These are phyloP conservation scores for Cricetomys ansorgei DNA, from an alignment of 2,113 vertebrate genomes.

Conservation along the genomic window DNA sequence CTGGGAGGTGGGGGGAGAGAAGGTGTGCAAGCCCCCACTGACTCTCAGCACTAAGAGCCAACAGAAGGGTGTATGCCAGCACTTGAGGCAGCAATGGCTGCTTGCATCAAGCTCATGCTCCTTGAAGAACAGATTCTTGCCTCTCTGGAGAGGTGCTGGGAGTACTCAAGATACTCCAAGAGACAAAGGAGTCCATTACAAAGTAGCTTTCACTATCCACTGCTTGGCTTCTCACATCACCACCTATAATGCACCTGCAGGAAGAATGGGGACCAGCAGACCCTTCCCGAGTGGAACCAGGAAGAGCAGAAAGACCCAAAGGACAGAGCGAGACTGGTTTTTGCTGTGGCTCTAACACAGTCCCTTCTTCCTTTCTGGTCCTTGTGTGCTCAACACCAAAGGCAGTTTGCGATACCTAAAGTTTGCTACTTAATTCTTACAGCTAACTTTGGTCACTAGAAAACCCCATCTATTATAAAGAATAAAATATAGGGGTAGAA, in stretches of 20 bases:
- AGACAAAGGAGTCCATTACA: not conserved
- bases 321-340: not conserved
- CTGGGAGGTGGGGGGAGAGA: no score
- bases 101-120: not conserved
- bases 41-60: not conserved
- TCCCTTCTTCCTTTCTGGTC: not conserved
- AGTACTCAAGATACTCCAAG: slow-evolving; percentile 34
- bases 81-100: not conserved
- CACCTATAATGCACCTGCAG: not conserved
- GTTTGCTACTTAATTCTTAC: not conserved
- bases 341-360: not conserved
- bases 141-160: not conserved
- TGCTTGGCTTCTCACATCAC: not conserved
- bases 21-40: not conserved
- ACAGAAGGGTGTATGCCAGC: not conserved
- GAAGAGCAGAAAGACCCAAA: not conserved
- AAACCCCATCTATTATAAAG: not conserved
- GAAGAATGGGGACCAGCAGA: not conserved
- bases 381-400: not conserved
- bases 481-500: not conserved
- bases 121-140: not conserved
- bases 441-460: not conserved
- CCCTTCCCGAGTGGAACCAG: not conserved
- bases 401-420: not conserved
- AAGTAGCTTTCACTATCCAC: not conserved